Base-by-base conservation (phyloP, 2,888 invertebrate species). In the Mactromeris polynyma region DNA sequence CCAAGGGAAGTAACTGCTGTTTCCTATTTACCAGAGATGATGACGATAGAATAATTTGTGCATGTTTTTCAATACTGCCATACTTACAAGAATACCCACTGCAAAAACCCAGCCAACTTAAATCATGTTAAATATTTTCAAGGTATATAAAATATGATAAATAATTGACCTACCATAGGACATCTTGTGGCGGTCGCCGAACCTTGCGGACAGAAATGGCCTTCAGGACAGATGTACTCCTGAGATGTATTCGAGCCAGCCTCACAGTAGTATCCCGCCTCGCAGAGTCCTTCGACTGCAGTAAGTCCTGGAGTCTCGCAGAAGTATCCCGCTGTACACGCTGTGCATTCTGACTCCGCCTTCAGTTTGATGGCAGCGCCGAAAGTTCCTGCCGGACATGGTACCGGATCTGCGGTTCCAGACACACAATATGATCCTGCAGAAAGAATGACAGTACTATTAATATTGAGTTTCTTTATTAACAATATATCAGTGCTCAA, bases 371-470 rank as follows among this genome's bases (percentile, higher is more conserved):
- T 85, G 0, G 94, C 88, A 0, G 95, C 94, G 4, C 96, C 96
- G 84, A 93, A 96, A 3, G 96, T 96, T 31, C 96, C 96, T 2
- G 95, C 92, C 9, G 95, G 95, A 85, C 96, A 96, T 14, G 93
- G 91, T 2, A 93, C 87, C 17, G 96, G 95, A 80, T 94, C 93
- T 42, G 93, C 91, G 9, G 96, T 96, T 7, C 96, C 96, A 83
- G 94, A 93, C 2, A 92, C 92, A 91, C 96, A 96, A 90, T 95
- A 96, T 36, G 90, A 96, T 4, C 96, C 96, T 96, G 26, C 33
- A 73, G 33, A 33, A 9, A 73, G 26, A 26, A 26, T 26, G 19
- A 51, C 2, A 51, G 51, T 19, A 51, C 2, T 17, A 51, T 17
- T 51, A 42, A 42, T 14, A 1, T 51, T 6, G 51, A 9, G 19